Evolutionary conservation across 2,888 invertebrate genomes (phyloP).

Genomic region (Thera obeliscata): DNA sequence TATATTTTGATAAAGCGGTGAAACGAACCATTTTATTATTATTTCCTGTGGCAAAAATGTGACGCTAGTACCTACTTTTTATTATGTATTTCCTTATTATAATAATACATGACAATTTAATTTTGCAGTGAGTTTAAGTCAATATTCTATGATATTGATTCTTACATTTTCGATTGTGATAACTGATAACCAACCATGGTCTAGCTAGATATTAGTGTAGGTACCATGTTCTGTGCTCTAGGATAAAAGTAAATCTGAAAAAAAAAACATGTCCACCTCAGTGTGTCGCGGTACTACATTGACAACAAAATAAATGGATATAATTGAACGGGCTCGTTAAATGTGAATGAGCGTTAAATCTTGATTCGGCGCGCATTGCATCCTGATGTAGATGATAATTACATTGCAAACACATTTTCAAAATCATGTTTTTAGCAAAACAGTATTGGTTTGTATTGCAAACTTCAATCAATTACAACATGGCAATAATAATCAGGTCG

Average conservation of each 20-base stretch:
- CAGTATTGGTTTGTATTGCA: too few relatives aligned
- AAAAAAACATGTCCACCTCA: slow-evolving; percentile 14
- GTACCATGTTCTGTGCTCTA: background rate
- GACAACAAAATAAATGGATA: slow-evolving; percentile 45
- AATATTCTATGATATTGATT: too few relatives aligned
- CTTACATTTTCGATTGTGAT: too few relatives aligned
- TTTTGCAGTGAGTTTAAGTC: too few relatives aligned
- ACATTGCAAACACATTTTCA: too few relatives aligned
- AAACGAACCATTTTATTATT: background rate
- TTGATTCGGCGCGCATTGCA: slow-evolving; percentile 44
- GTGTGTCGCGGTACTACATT: slow-evolving; percentile 25
- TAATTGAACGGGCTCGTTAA: slow-evolving; percentile 50
- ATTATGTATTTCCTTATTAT: background rate
- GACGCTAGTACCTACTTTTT: too few relatives aligned
- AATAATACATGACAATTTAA: too few relatives aligned
- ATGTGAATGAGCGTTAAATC: slow-evolving; percentile 59
- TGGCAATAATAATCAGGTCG: too few relatives aligned
- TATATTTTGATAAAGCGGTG: background rate
- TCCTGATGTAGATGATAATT: too few relatives aligned
- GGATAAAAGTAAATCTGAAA: background rate
- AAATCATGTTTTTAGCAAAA: background rate
- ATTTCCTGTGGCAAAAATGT: background rate
- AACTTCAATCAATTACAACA: too few relatives aligned
- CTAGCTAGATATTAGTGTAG: too few relatives aligned
- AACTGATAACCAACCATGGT: too few relatives aligned